These are phyloP conservation scores for Nothocercus nigrocapillus DNA, from an alignment of 2,113 vertebrate genomes.

Conservation along the genomic window DNA sequence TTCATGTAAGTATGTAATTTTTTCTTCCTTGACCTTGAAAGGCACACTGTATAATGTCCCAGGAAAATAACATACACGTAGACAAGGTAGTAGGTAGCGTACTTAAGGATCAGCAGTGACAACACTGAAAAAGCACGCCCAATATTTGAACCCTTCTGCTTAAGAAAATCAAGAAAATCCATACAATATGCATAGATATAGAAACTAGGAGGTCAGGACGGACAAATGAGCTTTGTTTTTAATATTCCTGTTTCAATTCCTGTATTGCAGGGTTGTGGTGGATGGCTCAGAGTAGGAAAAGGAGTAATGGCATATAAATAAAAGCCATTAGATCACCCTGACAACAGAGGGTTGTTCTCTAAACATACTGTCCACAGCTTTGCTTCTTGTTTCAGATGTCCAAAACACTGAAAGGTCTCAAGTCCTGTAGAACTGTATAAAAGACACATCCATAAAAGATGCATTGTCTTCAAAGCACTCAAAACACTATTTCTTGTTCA, in stretches of 20 bases:
- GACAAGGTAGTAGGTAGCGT: not conserved
- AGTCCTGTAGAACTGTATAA: not conserved
- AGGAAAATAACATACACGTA: not conserved
- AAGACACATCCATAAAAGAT: not conserved
- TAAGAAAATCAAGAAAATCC: not conserved
- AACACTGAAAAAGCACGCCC: not conserved
- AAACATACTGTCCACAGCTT: accelerated
- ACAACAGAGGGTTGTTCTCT: not conserved
- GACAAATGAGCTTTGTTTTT: not conserved
- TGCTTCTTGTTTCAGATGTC: not conserved
- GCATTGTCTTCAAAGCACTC: not conserved
- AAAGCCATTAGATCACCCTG: not conserved
- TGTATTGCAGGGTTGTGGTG: accelerated
- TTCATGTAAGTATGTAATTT: accelerated
- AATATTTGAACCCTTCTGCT: not conserved
- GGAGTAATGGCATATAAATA: not conserved
- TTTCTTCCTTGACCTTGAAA: not conserved
- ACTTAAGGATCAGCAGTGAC: not conserved
- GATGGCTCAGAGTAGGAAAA: not conserved
- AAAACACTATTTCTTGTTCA: not conserved
- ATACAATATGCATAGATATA: not conserved
- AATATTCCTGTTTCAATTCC: not conserved
- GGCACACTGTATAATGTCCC: not conserved
- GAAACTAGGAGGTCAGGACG: not conserved
- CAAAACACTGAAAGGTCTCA: not conserved